A percentile compares a stretch with the other conserved stretches of the same genome.
phyloP scores from a whole-genome alignment of 2,797 vertebrate species.

The Erithacus rubecula region DNA sequence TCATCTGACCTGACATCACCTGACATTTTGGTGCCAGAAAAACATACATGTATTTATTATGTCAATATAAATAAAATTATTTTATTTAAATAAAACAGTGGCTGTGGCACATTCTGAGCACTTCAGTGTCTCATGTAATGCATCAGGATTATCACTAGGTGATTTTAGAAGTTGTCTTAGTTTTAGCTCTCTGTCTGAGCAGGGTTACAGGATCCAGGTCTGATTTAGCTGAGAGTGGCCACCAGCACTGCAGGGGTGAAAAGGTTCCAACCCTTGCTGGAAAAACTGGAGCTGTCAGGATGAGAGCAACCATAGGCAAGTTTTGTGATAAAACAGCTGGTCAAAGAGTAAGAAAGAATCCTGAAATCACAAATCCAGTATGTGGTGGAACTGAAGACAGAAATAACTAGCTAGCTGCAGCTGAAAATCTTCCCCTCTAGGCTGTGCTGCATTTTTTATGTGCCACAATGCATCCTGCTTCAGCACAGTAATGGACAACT shows the following conservation, averaged over 20 bases:
- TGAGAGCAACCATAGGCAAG: background rate
- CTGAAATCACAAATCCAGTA: background rate
- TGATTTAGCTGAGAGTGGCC: background rate
- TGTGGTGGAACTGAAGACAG: background rate
- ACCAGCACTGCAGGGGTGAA: background rate
- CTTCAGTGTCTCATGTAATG: background rate
- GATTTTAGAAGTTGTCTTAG: background rate
- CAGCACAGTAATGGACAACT: background rate
- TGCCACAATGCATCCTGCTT: background rate
- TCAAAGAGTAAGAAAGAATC: background rate
- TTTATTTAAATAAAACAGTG: background rate
- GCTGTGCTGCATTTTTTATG: background rate
- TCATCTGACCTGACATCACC: background rate
- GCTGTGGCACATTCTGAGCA: background rate
- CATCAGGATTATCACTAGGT: background rate
- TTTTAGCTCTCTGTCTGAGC: background rate
- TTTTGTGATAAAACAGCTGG: background rate
- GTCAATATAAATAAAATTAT: background rate
- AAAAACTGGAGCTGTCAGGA: background rate
- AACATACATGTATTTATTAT: fast-evolving
- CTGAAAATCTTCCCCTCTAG: background rate
- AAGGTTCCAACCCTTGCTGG: background rate
- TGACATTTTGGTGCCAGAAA: background rate
- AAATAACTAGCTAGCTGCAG: background rate
- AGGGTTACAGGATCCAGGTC: background rate